A percentile compares a stretch with the other conserved stretches of the same genome.
phyloP scores from a whole-genome alignment of 2,113 vertebrate genomes.

The Camarhynchus parvulus region DNA sequence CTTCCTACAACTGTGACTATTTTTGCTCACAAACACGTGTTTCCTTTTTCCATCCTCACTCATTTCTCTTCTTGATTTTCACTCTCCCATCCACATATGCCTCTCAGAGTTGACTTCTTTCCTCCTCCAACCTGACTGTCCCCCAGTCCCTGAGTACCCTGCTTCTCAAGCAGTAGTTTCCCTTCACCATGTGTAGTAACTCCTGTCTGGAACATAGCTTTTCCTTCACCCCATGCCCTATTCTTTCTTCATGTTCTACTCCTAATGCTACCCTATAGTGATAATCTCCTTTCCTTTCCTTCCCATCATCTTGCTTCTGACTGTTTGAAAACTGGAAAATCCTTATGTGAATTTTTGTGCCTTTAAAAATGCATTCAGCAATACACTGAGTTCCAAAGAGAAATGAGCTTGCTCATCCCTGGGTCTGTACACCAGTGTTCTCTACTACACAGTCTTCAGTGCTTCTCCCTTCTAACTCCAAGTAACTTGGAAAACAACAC shows the following conservation, averaged over 20 bases:
- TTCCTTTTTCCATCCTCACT: constrained; percentile 58
- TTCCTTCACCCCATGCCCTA: neutral
- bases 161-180: neutral
- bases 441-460: neutral
- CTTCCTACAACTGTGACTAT: constrained; percentile 40
- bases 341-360: neutral
- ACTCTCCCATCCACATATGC: neutral
- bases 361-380: neutral
- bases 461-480: neutral
- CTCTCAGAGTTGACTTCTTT: neutral
- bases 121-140: neutral
- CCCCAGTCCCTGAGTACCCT: neutral
- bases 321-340: neutral
- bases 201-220: neutral
- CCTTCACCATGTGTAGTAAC: neutral
- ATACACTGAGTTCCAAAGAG: neutral
- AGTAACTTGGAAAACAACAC: neutral
- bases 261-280: neutral
- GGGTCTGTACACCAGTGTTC: neutral
- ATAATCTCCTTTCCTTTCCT: neutral
- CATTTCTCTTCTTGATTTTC: constrained; percentile 13
- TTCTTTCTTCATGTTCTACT: neutral
- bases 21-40: constrained; percentile 48
- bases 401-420: neutral
- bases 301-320: neutral